Base-by-base conservation (phyloP, 35 echinoderm and acorn worm genomes). In the Ptychodera flava region DNA sequence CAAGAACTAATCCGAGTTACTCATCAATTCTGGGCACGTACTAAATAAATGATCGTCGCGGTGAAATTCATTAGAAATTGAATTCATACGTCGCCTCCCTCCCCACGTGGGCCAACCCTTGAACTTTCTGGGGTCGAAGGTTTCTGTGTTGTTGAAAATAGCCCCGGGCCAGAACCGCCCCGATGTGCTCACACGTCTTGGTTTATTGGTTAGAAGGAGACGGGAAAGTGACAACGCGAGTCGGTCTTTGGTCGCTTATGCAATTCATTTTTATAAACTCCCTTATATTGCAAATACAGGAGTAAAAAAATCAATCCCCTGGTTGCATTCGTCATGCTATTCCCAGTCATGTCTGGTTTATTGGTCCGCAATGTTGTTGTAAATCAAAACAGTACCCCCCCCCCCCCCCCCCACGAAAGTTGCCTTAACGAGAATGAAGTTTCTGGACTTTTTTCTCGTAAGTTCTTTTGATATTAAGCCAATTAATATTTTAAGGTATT, bases 51-150 rank as follows among this genome's bases (percentile, higher is more conserved):
- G 45, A 64, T 64, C 6, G 45, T 64, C 22, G 45, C 45, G 45
- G 45, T 64, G 45, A 64, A 64, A 64, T 64, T 64, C 45, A 64
- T 64, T 64, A 64, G 45, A 64, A 64, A 64, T 64, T 64, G 45
- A 64, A 64, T 64, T 64, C 45, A 64, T 64, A 22, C 45, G 45
- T 64, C 45, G 45, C 45, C 45, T 64, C 45, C 45, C 45, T 64
- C 45, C 45, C 45, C 45, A 22, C 45, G 45, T 64, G 45, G 45
- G 45, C 6, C 45, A 22, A 64, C 45, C 45, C 45, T 64, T 64
- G 45, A 64, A 64, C 45, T 64, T 64, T 12, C n/a, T 6, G 22
- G 45, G 45, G 45, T 64, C 6, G 22, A 64, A 64, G 45, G 6
- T 6, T 64, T 6, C 45, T 22, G 45, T 64, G 45, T 64, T 64